These are phyloP conservation scores for Eupithecia abbreviata DNA, from an alignment of 2,888 invertebrate species.

Conservation along the genomic window DNA sequence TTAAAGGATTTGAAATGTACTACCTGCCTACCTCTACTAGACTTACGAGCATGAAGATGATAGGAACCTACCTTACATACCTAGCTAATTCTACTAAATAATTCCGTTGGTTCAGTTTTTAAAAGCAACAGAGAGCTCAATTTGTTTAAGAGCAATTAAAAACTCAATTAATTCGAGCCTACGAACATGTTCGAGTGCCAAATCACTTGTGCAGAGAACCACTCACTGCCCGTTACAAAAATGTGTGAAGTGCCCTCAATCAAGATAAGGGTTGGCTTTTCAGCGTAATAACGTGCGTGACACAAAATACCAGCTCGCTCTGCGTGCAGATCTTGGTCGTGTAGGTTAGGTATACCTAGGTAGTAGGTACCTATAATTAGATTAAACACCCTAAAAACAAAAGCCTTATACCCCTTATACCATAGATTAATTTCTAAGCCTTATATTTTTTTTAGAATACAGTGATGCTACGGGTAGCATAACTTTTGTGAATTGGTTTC, in stretches of 20 bases:
- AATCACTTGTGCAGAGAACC: neutral
- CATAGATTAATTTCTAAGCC: no score
- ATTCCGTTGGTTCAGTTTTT: conserved; percentile 1
- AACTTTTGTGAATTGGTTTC: no score
- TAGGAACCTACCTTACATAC: neutral
- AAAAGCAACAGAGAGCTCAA: neutral
- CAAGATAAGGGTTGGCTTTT: conserved; percentile 6
- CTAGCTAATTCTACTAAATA: neutral
- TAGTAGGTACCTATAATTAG: no score
- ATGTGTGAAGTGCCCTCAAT: neutral
- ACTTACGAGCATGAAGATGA: no score
- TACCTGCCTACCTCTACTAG: no score
- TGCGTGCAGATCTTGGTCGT: neutral
- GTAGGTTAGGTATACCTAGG: neutral
- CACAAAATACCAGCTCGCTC: neutral
- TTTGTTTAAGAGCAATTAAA: conserved; percentile 31
- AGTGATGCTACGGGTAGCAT: no score
- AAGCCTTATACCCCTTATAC: no score
- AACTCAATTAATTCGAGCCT: conserved; percentile 42
- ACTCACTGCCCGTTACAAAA: neutral
- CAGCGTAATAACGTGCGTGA: neutral
- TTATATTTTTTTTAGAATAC: no score
- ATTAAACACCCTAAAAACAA: no score
- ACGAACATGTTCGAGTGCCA: neutral
- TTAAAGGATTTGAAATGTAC: no score